These are phyloP conservation scores for Ellobium chinense DNA, from an alignment of 2,888 invertebrate genomes.

Conservation along the genomic window DNA sequence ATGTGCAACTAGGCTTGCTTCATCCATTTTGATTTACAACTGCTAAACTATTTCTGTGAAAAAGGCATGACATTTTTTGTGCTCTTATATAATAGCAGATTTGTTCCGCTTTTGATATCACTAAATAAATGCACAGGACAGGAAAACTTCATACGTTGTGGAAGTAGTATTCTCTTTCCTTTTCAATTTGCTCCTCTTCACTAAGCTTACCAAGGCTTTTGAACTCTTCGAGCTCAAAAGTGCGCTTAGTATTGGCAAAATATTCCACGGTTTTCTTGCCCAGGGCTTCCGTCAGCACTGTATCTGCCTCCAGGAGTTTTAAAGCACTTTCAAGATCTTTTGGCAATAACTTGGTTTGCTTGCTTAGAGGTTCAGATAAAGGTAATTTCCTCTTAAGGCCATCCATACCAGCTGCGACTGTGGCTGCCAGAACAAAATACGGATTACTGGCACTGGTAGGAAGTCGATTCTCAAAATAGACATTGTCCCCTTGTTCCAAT, in stretches of 20 bases:
- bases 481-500: slow-evolving; percentile 12
- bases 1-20: no score
- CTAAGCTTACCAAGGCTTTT: neutral
- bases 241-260: slow-evolving; percentile 29
- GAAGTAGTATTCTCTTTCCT: slow-evolving; percentile 24
- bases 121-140: neutral
- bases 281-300: slow-evolving; percentile 29
- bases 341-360: neutral
- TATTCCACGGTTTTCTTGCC: slow-evolving; percentile 36
- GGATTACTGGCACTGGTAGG: slow-evolving; percentile 46
- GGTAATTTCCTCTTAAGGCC: slow-evolving; percentile 43
- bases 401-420: slow-evolving; percentile 47
- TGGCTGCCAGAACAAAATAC: slow-evolving; percentile 34
- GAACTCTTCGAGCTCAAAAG: slow-evolving; percentile 25
- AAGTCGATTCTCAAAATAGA: slow-evolving; percentile 47
- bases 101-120: neutral
- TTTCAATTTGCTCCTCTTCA: neutral
- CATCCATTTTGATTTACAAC: neutral
- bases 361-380: neutral
- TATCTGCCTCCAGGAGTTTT: slow-evolving; percentile 40
- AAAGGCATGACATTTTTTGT: neutral
- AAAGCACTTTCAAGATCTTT: slow-evolving; percentile 28
- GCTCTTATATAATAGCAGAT: neutral
- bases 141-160: slow-evolving; percentile 1
- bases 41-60: neutral